Evolutionary conservation across 2,113 vertebrate species (phyloP), one percentile per base, ranked within the genome.

Genomic region (Monarcha castaneiventris): DNA sequence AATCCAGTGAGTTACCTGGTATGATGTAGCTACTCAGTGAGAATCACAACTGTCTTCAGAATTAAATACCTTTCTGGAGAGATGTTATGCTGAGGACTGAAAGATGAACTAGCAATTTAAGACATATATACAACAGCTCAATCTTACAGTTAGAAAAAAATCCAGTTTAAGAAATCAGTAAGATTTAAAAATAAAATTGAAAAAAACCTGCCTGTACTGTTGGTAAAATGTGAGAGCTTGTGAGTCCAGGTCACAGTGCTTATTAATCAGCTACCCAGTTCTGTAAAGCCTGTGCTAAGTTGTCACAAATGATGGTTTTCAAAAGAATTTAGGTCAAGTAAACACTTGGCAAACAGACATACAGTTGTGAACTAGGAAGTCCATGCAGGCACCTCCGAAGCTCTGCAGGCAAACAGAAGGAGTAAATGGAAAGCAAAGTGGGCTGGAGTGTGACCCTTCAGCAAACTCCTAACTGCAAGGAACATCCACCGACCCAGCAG

Each of bases 311-410:
- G 8, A 76, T 84, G 56, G 49, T 85, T 93, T 91, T 89, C 91
- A 87, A 76, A 87, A 89, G n/a, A 95, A 94, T 89, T 89, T 89
- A 91, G 84, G 89, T 96, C 89, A 94, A 82, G 76, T 78, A 93
- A 94, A 76, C 54, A 46, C 77, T 92, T 89, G 81, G 46, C 72
- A 90, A 80, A 66, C 62, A 84, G 76, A 43, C 68, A n/a, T 16
- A 35, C 20, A 69, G 49, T n/a, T 25, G 59, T 56, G 46, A 91
- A 63, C 37, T 46, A 33, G 35, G 35, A 68, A 51, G 46, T 35
- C 71, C 64, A 30, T 17, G 33, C 35, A 76, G 35, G 63, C 71
- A 80, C 35, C 67, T 95, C 46, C 2, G 3, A 76, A 79, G 58
- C 33, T 67, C 62, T 87, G 58, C 46, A 61, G 58, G 55, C 77